Percentiles rank a stretch among this genome's conserved stretches.
Evolutionary conservation across 2,113 vertebrate species (phyloP).

Genomic region (Mugil cephalus): DNA sequence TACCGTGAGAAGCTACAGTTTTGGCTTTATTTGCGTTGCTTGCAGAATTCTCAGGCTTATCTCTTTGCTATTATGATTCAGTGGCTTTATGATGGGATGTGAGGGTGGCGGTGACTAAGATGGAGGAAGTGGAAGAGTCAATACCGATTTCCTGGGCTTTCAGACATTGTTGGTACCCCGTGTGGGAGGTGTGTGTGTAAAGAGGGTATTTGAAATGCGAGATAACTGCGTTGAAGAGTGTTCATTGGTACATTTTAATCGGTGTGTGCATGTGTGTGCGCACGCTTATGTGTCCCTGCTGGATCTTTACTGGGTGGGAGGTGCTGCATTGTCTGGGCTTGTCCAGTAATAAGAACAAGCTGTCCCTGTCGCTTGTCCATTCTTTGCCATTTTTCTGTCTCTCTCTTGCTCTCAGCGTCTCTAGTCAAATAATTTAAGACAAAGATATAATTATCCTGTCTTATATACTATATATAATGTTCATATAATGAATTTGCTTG

Average conservation of each 20-base stretch:
- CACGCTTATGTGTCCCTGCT: constrained; percentile 2
- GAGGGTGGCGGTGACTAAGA: constrained; percentile 45
- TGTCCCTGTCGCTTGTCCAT: constrained; percentile 13
- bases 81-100: constrained; percentile 23
- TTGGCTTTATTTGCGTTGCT: constrained; percentile 21
- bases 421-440: background rate
- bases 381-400: background rate
- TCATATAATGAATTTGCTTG: no score
- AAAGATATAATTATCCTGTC: no score
- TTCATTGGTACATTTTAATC: constrained; percentile 33
- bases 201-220: constrained; percentile 43
- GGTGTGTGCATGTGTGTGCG: constrained; percentile 18
- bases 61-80: constrained; percentile 15
- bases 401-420: background rate
- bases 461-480: no score
- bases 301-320: constrained; percentile 26
- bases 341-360: constrained; percentile 42
- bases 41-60: constrained; percentile 44
- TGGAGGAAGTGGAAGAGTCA: constrained; percentile 55
- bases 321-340: constrained; percentile 42
- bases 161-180: constrained; percentile 30
- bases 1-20: background rate
- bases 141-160: constrained; percentile 42
- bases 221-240: constrained; percentile 32
- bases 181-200: constrained; percentile 46